Conservation (phyloP, 2,113 vertebrate genomes). For the Acanthochromis polyacanthus region DNA sequence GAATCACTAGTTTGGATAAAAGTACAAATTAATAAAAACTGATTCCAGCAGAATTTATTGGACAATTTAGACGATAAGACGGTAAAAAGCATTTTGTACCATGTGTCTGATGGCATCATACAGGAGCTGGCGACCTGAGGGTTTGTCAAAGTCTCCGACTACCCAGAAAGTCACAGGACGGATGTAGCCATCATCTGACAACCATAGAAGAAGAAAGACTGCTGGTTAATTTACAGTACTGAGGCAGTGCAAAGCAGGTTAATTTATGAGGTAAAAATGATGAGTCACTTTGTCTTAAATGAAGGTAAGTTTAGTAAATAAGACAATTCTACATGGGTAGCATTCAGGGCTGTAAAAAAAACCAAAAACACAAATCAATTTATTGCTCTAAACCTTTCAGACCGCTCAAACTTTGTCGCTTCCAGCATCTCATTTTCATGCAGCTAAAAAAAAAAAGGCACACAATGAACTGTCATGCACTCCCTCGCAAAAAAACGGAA, state of each 20-base stretch:
- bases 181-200: constrained; percentile 92
- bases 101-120: constrained; percentile 97
- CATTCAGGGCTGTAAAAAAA: neutral
- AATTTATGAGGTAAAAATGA: no score
- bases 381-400: neutral
- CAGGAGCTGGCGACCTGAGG: constrained; percentile 93
- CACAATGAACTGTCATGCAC: constrained; percentile 45
- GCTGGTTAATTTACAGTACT: neutral
- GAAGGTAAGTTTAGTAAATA: no score
- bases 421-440: constrained; percentile 38
- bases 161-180: constrained; percentile 98
- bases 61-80: neutral
- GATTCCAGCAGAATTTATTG: neutral
- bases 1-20: no score
- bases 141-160: constrained; percentile 94
- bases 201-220: constrained; percentile 35
- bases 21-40: no score
- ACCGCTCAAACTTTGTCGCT: neutral
- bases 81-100: constrained; percentile 77
- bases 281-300: neutral
- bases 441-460: constrained; percentile 30
- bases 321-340: neutral
- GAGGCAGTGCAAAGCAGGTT: neutral
- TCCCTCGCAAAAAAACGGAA: constrained; percentile 14
- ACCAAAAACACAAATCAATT: neutral